Conservation (phyloP, 1,140 invertebrate species). For the Drosophila bipectinata region DNA sequence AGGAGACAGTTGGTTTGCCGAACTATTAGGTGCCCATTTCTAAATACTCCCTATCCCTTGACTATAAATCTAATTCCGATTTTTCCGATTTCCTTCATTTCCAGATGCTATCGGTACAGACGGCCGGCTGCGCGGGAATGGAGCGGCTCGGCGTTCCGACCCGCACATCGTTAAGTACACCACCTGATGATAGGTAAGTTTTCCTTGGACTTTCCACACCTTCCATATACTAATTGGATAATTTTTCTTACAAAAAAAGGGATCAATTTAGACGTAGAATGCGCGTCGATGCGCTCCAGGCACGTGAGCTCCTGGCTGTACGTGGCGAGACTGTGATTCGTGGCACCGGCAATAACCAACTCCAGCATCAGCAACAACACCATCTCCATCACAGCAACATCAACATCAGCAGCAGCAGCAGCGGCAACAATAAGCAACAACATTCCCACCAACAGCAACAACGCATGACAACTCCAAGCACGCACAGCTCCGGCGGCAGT, state of each 20-base stretch:
- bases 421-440: slow-evolving; percentile 62
- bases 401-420: slow-evolving; percentile 49
- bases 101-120: slow-evolving; percentile 88
- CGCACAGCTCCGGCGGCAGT: slow-evolving; percentile 38
- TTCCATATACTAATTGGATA: slow-evolving; percentile 1
- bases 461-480: slow-evolving; percentile 68
- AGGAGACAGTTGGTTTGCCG: background rate
- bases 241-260: slow-evolving; percentile 27
- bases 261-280: slow-evolving; percentile 83
- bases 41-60: too few relatives aligned
- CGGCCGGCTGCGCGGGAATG: slow-evolving; percentile 88
- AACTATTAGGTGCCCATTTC: slow-evolving; percentile 6
- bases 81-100: slow-evolving; percentile 61
- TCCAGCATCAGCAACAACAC: slow-evolving; percentile 50
- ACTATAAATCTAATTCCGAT: background rate
- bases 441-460: slow-evolving; percentile 73
- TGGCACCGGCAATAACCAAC: slow-evolving; percentile 60
- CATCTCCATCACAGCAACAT: slow-evolving; percentile 46
- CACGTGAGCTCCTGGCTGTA: slow-evolving; percentile 77
- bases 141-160: slow-evolving; percentile 87
- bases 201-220: background rate
- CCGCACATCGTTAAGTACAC: slow-evolving; percentile 81
- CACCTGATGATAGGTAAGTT: slow-evolving; percentile 80
- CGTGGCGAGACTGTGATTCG: slow-evolving; percentile 79
- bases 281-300: slow-evolving; percentile 77